These are phyloP conservation scores for Micrasema longulum DNA, from an alignment of 1,140 invertebrate genomes.

Conservation along the genomic window DNA sequence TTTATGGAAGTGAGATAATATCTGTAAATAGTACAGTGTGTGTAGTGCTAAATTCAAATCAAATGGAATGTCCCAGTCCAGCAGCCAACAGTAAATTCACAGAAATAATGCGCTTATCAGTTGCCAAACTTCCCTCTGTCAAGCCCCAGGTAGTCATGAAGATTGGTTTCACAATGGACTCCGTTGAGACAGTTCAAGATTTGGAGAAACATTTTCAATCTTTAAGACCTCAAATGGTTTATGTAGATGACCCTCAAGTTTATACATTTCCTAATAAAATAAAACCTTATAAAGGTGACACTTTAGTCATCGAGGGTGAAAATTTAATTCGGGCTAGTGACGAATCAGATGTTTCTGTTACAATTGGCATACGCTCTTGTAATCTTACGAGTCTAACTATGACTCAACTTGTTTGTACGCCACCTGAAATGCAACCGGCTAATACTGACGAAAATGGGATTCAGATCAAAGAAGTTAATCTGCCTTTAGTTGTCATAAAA, in stretches of 20 bases:
- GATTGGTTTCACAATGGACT: conserved; percentile 96
- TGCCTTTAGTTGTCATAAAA: conserved; percentile 90
- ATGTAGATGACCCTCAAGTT: conserved; percentile 93
- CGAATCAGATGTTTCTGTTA: conserved; percentile 93
- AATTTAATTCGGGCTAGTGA: conserved; percentile 92
- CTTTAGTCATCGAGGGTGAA: conserved; percentile 94
- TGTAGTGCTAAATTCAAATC: conserved; percentile 85
- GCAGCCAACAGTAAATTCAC: conserved; percentile 75
- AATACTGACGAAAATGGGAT: conserved; percentile 88
- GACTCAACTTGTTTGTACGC: conserved; percentile 90
- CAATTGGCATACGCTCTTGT: conserved; percentile 87
- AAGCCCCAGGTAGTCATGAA: conserved; percentile 75
- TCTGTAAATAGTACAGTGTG: conserved; percentile 87
- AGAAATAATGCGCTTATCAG: conserved; percentile 60
- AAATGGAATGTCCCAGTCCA: conserved; percentile 96
- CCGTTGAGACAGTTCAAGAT: conserved; percentile 88
- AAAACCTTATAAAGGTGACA: conserved; percentile 94
- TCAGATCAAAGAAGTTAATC: conserved; percentile 74
- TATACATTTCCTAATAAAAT: conserved; percentile 86
- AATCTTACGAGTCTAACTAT: conserved; percentile 93
- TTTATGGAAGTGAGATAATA: conserved; percentile 75
- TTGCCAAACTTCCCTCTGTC: conserved; percentile 55
- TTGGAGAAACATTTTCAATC: conserved; percentile 88
- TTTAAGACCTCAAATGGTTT: conserved; percentile 83
- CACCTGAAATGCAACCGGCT: conserved; percentile 86